Conservation (phyloP, 2,797 vertebrate species). For the Numenius phaeopus region DNA sequence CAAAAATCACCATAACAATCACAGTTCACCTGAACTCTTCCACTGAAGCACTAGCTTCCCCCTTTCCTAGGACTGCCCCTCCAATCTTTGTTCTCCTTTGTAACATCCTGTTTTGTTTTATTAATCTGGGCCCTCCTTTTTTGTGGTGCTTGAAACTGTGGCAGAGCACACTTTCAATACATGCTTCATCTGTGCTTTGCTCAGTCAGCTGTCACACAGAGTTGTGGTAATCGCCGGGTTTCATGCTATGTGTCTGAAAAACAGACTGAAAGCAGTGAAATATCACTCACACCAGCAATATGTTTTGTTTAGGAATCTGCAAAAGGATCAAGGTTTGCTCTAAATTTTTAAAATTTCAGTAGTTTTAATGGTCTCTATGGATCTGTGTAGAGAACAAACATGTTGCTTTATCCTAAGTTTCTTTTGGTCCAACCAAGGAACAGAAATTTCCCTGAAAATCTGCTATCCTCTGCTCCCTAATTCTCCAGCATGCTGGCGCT, state of each 20-base stretch:
- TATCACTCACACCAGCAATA: not conserved
- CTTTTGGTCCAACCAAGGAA: not conserved
- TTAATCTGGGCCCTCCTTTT: not conserved
- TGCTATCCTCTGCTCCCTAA: accelerated
- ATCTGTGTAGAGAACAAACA: not conserved
- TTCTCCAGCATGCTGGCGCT: not conserved
- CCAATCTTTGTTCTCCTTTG: not conserved
- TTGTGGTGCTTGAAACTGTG: not conserved
- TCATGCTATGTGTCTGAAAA: not conserved
- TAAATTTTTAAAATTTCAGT: not conserved
- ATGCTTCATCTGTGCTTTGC: not conserved
- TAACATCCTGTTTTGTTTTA: not conserved
- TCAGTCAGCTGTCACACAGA: not conserved
- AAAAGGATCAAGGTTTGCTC: not conserved
- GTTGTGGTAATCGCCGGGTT: not conserved
- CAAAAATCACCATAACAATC: not conserved
- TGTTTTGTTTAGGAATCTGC: not conserved
- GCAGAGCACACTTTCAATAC: not conserved
- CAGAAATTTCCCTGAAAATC: not conserved
- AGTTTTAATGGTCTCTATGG: not conserved
- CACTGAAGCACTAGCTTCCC: not conserved
- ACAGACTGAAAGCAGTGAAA: not conserved
- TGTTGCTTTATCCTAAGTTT: not conserved
- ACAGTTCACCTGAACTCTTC: not conserved
- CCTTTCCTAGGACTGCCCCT: accelerated